Conservation (phyloP, 2,888 invertebrate genomes). For the Glaucopsyche alexis region DNA sequence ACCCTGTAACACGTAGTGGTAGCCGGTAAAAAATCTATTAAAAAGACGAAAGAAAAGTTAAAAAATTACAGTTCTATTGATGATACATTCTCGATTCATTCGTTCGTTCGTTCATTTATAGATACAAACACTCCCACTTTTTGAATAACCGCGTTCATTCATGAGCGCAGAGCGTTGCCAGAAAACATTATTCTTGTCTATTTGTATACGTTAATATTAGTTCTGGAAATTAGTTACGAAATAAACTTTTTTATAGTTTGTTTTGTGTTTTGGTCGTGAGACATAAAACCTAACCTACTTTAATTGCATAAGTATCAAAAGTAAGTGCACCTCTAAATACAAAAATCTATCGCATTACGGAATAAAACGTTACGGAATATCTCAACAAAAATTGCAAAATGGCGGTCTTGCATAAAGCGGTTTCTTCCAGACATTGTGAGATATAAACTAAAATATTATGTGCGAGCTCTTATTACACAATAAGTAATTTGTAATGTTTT, state of each 20-base stretch:
- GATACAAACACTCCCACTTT: conserved; percentile 27
- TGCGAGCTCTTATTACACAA: no score
- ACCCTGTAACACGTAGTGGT: not conserved
- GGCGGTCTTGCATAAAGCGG: no score
- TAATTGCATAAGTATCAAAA: conserved; percentile 23
- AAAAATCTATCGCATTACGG: not conserved
- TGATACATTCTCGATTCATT: conserved; percentile 2
- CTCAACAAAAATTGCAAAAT: no score
- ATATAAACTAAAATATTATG: no score
- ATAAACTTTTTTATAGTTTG: conserved; percentile 11
- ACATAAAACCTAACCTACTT: conserved; percentile 16
- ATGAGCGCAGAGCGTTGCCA: conserved; percentile 30
- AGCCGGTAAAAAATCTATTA: not conserved
- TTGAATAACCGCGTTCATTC: conserved; percentile 33
- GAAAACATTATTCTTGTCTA: conserved; percentile 23
- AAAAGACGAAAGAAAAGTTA: not conserved
- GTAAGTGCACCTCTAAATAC: conserved; percentile 31
- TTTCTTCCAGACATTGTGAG: no score
- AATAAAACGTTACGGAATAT: no score
- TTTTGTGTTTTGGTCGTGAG: conserved; percentile 20
- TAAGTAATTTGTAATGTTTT: no score
- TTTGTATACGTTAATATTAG: conserved; percentile 26
- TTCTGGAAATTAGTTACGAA: conserved; percentile 25
- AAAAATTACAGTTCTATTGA: not conserved
- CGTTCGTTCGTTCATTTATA: conserved; percentile 4